Conservation (phyloP, 2,797 vertebrate genomes). For the Peromyscus attwateri region DNA sequence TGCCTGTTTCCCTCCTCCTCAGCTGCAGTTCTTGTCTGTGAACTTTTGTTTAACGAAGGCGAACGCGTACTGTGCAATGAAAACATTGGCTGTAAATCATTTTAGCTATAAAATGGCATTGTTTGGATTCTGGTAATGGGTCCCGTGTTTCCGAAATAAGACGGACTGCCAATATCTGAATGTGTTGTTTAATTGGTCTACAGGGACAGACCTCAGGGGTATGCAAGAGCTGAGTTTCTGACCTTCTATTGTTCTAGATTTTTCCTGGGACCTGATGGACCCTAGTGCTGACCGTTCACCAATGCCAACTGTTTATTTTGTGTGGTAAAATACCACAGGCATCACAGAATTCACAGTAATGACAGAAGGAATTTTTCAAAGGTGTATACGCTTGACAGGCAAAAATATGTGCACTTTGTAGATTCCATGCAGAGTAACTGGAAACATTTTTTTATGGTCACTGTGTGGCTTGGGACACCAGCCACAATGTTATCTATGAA, state of each 20-base stretch:
- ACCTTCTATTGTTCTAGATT: constrained; percentile 71
- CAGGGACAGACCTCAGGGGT: constrained; percentile 64
- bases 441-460: constrained; percentile 67
- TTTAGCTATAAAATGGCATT: constrained; percentile 75
- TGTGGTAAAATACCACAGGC: constrained; percentile 28
- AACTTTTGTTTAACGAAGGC: constrained; percentile 79
- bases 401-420: constrained; percentile 74
- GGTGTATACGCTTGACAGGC: constrained; percentile 55
- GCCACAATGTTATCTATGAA: constrained; percentile 77
- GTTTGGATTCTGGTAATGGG: constrained; percentile 74
- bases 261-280: constrained; percentile 39
- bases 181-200: constrained; percentile 74
- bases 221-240: constrained; percentile 60
- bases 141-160: constrained; percentile 69
- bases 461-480: constrained; percentile 54
- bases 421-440: constrained; percentile 66
- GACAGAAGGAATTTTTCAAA: constrained; percentile 64
- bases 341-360: constrained; percentile 65
- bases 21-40: constrained; percentile 55
- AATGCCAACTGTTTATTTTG: constrained; percentile 69
- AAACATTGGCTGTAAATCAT: constrained; percentile 79
- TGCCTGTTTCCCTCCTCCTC: constrained; percentile 1
- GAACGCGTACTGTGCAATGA: constrained; percentile 62
- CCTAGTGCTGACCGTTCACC: constrained; percentile 54
- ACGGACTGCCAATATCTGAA: constrained; percentile 71